Percentiles rank a stretch among this genome's conserved stretches.
These are phyloP conservation scores for Rhagoletis pomonella DNA, from an alignment of 1,140 invertebrate species.

Conservation along the genomic window DNA sequence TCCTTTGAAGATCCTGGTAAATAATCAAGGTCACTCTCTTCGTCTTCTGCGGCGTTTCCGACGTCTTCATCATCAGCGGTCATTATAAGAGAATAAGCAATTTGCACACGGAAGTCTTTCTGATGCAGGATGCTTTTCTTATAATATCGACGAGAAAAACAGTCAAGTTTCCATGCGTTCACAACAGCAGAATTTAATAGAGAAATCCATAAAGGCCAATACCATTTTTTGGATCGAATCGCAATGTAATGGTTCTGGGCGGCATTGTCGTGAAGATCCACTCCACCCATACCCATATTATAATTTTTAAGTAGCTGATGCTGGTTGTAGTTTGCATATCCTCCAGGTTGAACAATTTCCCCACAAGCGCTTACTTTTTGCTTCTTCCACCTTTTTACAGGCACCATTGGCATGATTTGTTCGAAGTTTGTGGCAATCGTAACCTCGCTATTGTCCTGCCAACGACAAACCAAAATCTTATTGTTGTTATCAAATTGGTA, in stretches of 20 bases:
- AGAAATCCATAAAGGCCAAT: no score
- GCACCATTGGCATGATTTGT: neutral
- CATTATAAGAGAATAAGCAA: no score
- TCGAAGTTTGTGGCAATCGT: slow-evolving; percentile 11
- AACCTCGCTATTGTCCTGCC: slow-evolving; percentile 48
- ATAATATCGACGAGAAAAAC: no score
- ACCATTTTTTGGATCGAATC: neutral
- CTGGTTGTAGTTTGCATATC: neutral
- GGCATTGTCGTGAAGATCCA: neutral
- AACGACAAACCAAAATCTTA: slow-evolving; percentile 33
- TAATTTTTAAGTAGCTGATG: neutral
- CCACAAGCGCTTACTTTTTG: neutral
- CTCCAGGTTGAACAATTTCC: neutral
- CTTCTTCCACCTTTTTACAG: slow-evolving; percentile 19
- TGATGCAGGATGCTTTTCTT: no score
- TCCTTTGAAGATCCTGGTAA: no score
- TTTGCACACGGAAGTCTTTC: no score
- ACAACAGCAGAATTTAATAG: no score
- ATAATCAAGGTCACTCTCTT: no score
- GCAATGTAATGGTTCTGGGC: slow-evolving; percentile 21
- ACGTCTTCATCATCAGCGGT: no score
- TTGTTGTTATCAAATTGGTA: neutral
- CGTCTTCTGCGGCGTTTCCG: no score
- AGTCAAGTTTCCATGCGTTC: no score
- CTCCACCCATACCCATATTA: slow-evolving; percentile 54